Evolutionary conservation across 1,140 invertebrate genomes (phyloP), one percentile per base, ranked within the genome.

Genomic region (Hormaphis cornu): DNA sequence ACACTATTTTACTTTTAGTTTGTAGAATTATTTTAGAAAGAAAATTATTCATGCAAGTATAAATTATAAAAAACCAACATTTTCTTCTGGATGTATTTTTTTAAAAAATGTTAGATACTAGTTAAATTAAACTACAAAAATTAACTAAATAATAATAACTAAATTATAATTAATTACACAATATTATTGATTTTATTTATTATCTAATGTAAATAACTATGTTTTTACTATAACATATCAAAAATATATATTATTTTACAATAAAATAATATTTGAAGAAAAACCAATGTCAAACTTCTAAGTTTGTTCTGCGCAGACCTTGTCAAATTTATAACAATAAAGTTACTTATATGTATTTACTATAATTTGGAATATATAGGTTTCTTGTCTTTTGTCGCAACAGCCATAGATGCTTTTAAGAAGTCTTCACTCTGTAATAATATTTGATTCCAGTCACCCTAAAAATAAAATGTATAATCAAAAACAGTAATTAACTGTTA

Each of bases 401-500:
- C 79, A 24, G 89, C 88, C 73, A 88, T 85, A 3, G 85, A 84
- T 26, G 92, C 85, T 76, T 89, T 92, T 46, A 86, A 78, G 70
- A 97, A 83, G 80, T 98, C 95, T 81, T 97, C 91, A 76, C 90
- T 94, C 79, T 95, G 94, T 42, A 97, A 77, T 83, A 92, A 88
- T 16, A 82, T 76, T 78, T 89, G 87, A 80, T 97, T 97, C 77
- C 87, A 84, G 35, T 83, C 77, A 35, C 83, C 83, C 90, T 95
- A 79, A 70, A 83, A 85, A 74, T 75, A 76, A 73, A 74, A 73
- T 54, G 75, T 70, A 71, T 71, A 52, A 61, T 14, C 16, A 10
- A 20, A 54, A 33, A n/a, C n/a, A n/a, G n/a, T n/a, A n/a, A n/a
- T n/a, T n/a, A n/a, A n/a, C n/a, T n/a, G n/a, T n/a, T n/a, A n/a